phyloP scores from a whole-genome alignment of 2,113 vertebrate genomes.

The Trematomus loennbergii region DNA sequence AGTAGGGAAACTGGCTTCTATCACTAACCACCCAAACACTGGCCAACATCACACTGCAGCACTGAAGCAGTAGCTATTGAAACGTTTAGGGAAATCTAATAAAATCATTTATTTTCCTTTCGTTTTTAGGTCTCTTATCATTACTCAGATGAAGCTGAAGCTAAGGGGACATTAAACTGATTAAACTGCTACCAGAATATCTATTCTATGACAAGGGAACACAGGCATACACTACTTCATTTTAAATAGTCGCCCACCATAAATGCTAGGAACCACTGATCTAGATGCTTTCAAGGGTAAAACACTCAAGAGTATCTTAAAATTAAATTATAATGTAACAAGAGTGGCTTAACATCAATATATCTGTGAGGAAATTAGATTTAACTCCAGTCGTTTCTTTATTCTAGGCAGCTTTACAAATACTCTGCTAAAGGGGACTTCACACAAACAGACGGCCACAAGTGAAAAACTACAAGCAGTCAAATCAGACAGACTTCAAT shows the following conservation, averaged over 20 bases:
- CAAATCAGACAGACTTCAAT: slow-evolving; percentile 46
- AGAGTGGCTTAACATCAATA: slow-evolving; percentile 21
- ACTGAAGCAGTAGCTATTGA: too few relatives aligned
- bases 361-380: slow-evolving; percentile 28
- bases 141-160: neutral
- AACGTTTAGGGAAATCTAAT: too few relatives aligned
- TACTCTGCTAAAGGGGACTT: slow-evolving; percentile 17
- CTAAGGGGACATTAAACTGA: neutral
- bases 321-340: slow-evolving; percentile 7
- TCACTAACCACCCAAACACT: neutral
- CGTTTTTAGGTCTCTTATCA: neutral
- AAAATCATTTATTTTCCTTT: too few relatives aligned
- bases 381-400: neutral
- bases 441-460: slow-evolving; percentile 29
- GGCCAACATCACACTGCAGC: neutral
- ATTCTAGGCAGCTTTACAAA: slow-evolving; percentile 29
- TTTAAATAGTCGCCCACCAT: neutral
- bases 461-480: slow-evolving; percentile 46
- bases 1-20: too few relatives aligned
- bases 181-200: neutral
- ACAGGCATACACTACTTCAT: neutral
- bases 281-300: neutral
- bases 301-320: slow-evolving; percentile 4
- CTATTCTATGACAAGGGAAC: neutral
- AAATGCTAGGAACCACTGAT: neutral